Evolutionary conservation across 2,113 vertebrate genomes (phyloP).

Genomic region (Corvus moneduloides): DNA sequence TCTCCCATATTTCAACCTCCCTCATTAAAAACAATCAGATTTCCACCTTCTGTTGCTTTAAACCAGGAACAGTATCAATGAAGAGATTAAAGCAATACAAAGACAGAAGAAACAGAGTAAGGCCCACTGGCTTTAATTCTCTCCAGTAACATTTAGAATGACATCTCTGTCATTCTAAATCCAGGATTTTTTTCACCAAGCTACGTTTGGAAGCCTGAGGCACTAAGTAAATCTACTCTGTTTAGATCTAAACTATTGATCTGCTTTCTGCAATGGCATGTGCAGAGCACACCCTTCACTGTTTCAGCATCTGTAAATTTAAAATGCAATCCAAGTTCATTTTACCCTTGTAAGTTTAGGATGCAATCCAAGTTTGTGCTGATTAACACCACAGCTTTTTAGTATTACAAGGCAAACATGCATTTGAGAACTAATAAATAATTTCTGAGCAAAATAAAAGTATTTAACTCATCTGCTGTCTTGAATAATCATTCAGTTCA

Average conservation of each 20-base stretch:
- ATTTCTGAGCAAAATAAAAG: constrained; percentile 35
- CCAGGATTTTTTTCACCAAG: neutral
- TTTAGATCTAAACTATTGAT: neutral
- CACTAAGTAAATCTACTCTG: neutral
- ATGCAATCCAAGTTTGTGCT: neutral
- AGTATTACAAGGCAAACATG: neutral
- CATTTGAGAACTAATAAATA: constrained; percentile 39
- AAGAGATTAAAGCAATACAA: neutral
- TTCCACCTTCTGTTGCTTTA: neutral
- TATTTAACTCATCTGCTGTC: neutral
- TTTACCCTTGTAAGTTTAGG: neutral
- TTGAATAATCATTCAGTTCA: constrained; percentile 20
- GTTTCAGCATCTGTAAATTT: neutral
- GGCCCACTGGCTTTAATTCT: neutral
- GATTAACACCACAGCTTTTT: neutral
- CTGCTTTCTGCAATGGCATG: neutral
- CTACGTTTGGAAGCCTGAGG: neutral
- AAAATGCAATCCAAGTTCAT: neutral
- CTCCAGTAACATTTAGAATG: neutral
- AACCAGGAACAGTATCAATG: neutral
- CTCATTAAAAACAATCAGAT: neutral
- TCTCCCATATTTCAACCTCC: neutral
- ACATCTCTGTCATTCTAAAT: constrained; percentile 14
- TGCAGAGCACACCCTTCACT: neutral
- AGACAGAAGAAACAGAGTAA: neutral